Conservation (phyloP, 2,888 invertebrate genomes). For the Drosophila neotestacea region DNA sequence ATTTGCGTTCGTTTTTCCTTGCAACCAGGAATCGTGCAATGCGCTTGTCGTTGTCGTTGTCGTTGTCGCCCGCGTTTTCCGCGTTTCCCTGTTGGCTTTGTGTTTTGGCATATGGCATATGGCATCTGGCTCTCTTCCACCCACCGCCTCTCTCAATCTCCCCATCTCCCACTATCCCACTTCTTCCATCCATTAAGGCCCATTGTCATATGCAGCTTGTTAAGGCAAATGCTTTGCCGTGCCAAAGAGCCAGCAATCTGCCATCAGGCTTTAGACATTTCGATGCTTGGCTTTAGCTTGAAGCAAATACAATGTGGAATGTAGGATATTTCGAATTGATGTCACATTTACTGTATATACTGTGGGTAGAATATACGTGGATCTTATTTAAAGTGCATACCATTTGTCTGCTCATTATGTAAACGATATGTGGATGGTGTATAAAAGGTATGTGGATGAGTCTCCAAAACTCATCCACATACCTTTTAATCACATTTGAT, state of each 20-base stretch:
- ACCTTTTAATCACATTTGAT: neutral
- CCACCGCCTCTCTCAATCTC: neutral
- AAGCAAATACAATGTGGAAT: neutral
- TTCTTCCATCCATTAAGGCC: conserved; percentile 33
- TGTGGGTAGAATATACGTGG: neutral
- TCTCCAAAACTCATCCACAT: too few species aligned
- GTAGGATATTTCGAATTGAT: conserved; percentile 5
- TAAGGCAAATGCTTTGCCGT: conserved; percentile 32
- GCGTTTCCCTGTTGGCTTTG: conserved; percentile 21
- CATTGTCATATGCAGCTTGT: conserved; percentile 52
- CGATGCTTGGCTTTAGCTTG: conserved; percentile 12
- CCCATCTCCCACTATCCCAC: neutral
- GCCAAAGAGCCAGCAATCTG: conserved; percentile 17
- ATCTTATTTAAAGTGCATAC: neutral
- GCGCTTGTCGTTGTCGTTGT: conserved; percentile 18
- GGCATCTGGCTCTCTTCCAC: neutral
- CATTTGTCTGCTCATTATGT: neutral
- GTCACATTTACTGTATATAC: neutral
- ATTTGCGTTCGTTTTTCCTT: conserved; percentile 47
- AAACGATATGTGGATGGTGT: neutral
- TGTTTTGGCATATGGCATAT: conserved; percentile 25
- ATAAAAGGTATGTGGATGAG: neutral
- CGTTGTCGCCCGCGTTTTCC: conserved; percentile 16
- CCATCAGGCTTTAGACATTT: conserved; percentile 18
- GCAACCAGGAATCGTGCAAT: conserved; percentile 34